phyloP scores from a whole-genome alignment of 2,888 invertebrate genomes.

The Tenodera sinensis region DNA sequence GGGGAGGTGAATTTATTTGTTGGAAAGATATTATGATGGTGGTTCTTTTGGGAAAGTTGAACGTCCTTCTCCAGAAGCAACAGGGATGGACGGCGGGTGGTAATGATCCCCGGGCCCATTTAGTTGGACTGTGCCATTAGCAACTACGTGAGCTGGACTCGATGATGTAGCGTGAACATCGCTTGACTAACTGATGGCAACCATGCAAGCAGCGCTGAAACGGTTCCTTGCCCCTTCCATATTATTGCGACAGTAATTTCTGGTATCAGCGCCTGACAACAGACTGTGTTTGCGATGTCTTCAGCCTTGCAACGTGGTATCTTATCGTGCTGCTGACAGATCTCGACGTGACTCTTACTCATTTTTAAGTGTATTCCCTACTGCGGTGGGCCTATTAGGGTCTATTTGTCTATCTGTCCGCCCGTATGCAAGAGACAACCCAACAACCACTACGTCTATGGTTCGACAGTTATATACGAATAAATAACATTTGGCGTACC shows the following conservation, averaged over 20 bases:
- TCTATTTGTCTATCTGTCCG: too few relatives aligned
- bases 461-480: too few relatives aligned
- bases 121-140: background rate
- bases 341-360: too few relatives aligned
- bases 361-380: too few relatives aligned
- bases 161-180: background rate
- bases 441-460: too few relatives aligned
- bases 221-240: background rate
- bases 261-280: background rate
- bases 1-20: background rate
- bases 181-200: background rate
- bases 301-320: background rate
- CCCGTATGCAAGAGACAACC: too few relatives aligned
- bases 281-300: background rate
- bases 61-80: background rate
- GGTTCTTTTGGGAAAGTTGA: background rate
- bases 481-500: too few relatives aligned
- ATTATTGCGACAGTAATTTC: background rate
- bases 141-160: background rate
- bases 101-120: background rate
- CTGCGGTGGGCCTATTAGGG: too few relatives aligned
- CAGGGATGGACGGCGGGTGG: background rate
- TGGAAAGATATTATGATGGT: background rate
- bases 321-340: too few relatives aligned
- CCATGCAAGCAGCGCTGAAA: background rate